These are phyloP conservation scores for Dynastes tityus DNA, from an alignment of 2,888 invertebrate genomes.

Conservation along the genomic window DNA sequence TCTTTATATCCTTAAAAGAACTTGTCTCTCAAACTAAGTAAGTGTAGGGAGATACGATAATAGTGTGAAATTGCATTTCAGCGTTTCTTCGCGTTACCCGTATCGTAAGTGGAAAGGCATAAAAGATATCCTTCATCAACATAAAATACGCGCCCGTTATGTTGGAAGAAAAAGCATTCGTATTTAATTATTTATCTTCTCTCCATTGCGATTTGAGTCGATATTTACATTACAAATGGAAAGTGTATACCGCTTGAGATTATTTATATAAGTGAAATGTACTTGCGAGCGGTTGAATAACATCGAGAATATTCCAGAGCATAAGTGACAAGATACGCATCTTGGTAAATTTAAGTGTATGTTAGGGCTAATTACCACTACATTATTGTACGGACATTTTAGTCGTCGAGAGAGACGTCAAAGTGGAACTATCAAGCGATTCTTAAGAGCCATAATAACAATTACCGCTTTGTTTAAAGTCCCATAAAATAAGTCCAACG, in stretches of 20 bases:
- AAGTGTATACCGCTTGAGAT: slow-evolving; percentile 42
- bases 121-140: slow-evolving; percentile 23
- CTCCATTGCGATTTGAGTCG: slow-evolving; percentile 18
- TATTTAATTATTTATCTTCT: slow-evolving; percentile 43
- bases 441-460: slow-evolving; percentile 47
- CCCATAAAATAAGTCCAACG: slow-evolving; percentile 47
- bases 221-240: slow-evolving; percentile 43
- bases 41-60: slow-evolving; percentile 11
- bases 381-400: slow-evolving; percentile 34
- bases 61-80: slow-evolving; percentile 8
- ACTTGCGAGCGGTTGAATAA: slow-evolving; percentile 7
- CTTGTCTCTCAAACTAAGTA: slow-evolving; percentile 11
- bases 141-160: not conserved
- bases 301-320: slow-evolving; percentile 6
- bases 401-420: slow-evolving; percentile 20
- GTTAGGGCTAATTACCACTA: slow-evolving; percentile 40
- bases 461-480: slow-evolving; percentile 51
- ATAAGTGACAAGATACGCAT: slow-evolving; percentile 43
- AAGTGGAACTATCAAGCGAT: slow-evolving; percentile 31
- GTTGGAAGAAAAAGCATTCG: not conserved
- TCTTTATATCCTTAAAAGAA: slow-evolving; percentile 15
- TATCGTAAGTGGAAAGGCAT: slow-evolving; percentile 9
- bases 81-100: slow-evolving; percentile 5
- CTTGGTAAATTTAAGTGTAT: slow-evolving; percentile 45
- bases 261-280: slow-evolving; percentile 39